These are phyloP conservation scores for Lithobates sylvaticus DNA, from an alignment of 2,797 vertebrate genomes.

Conservation along the genomic window DNA sequence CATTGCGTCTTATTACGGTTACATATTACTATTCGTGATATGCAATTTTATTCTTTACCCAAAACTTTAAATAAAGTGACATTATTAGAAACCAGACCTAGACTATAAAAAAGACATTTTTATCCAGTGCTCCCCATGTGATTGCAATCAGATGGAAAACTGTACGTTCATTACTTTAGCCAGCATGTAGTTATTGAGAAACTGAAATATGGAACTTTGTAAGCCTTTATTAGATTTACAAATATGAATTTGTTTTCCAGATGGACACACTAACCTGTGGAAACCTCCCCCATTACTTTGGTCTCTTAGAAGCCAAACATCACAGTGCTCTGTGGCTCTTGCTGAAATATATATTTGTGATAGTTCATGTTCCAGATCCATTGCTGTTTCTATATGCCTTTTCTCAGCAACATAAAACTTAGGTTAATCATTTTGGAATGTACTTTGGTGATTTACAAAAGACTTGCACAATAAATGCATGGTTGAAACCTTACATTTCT, in stretches of 20 bases:
- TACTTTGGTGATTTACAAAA: not conserved
- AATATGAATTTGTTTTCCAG: conserved; percentile 75
- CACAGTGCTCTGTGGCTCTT: conserved; percentile 63
- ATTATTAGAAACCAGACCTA: conserved; percentile 62
- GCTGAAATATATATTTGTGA: conserved; percentile 35
- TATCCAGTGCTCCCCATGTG: conserved; percentile 52
- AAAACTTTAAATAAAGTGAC: conserved; percentile 57
- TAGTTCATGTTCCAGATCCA: conserved; percentile 38
- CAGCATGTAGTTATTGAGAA: conserved; percentile 59
- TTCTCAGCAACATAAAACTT: conserved; percentile 33
- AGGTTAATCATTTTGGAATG: conserved; percentile 19
- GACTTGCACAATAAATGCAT: conserved; percentile 27
- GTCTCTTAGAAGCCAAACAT: conserved; percentile 72
- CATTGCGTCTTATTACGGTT: too few species aligned
- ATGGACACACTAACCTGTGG: conserved; percentile 71
- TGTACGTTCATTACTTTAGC: conserved; percentile 52
- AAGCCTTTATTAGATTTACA: conserved; percentile 71
- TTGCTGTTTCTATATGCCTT: conserved; percentile 33
- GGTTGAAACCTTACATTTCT: conserved; percentile 1
- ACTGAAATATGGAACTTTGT: conserved; percentile 60
- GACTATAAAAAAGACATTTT: conserved; percentile 57
- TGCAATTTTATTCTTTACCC: conserved; percentile 31
- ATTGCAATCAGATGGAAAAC: conserved; percentile 61
- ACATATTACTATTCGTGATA: conserved; percentile 22
- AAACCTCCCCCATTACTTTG: conserved; percentile 66